Evolutionary conservation across 2,113 vertebrate genomes (phyloP), one percentile per base, ranked within the genome.

Genomic region (Gallinago paraguaiae): DNA sequence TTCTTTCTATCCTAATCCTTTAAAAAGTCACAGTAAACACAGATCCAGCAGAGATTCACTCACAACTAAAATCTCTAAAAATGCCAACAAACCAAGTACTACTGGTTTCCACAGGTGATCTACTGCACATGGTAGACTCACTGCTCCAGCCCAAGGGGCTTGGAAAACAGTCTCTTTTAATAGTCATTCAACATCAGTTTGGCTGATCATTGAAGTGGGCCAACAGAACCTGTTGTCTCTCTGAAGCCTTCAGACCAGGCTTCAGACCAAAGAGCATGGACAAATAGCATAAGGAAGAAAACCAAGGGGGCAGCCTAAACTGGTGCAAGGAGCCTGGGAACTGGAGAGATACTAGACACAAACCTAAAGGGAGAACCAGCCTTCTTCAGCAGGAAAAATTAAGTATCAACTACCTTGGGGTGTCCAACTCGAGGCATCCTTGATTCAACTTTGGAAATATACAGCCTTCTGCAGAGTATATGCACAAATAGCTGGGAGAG

Each of bases 401-500:
- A 67, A 92, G 43, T 28, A 90, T 5, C 37, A 71, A n/a, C 31
- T 25, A 87, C 9, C 15, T 17, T 41, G 35, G 5, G n/a, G 31
- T 46, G 22, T 35, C 19, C 1, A 3, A 15, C 37, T 60, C 0
- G 2, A 79, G 51, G 54, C 4, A 79, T 5, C 10, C 22, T 43
- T 1, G 1, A 63, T 64, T 76, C 53, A 82, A 16, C 20, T 7
- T 33, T 39, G 39, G n/a, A 82, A 85, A 20, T 16, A 82, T 6
- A 54, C 3, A 71, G 30, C 5, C 48, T 79, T 75, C 88, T 35
- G 82, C 3, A 3, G 24, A 79, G 85, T 14, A 56, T 8, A 60
- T 11, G 15, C 37, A 90, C 37, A 59, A 88, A 63, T 4, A 85
- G 20, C 51, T 43, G 20, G 8, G 28, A 88, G 33, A 7, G 10